Base-by-base conservation (phyloP, 2,888 invertebrate genomes). In the Cerceris rybyensis region DNA sequence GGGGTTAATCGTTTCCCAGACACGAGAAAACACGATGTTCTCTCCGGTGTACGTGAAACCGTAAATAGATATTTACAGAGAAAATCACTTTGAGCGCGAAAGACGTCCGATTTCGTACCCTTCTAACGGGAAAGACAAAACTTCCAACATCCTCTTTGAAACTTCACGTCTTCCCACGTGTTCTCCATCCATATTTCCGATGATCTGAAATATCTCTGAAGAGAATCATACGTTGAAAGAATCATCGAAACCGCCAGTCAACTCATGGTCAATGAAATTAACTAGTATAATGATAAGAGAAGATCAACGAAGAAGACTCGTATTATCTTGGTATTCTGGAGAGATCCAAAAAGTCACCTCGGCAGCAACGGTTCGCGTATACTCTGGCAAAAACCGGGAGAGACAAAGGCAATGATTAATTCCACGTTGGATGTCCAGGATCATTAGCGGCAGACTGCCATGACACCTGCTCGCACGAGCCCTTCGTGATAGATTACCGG, bases 361-460 rank as follows among this genome's bases (percentile, higher is more conserved):
- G 70, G 60, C 59, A 46, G 49, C 73, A 28, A 28, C 28, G 28
- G 28, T 28, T 28, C 28, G 76, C 70, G 78, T 69, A 75, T 79
- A 60, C 50, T 75, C 67, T 52, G 64, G 80, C 84, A 82, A 84
- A 88, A 85, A 85, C 76, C 78, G 78, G 85, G 87, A 89, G 79
- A 91, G 91, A 91, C 91, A 91, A 91, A 91, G 90, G 88, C 89
- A 87, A 91, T 91, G 91, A 91, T 91, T 91, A 91, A 91, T 91
- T 91, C 89, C 82, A 88, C 85, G 87, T 90, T 89, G 89, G 88
- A 89, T 86, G 90, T 88, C 89, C 86, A 87, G 87, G 87, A 91
- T 91, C 91, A 91, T 91, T 91, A 91, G 88, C 88, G 90, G 86
- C 88, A 83, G 87, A 85, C 86, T 88, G 88, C 88, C 91, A 90